Evolutionary conservation across 2,797 vertebrate genomes (phyloP).

Genomic region (Fundulus diaphanus): DNA sequence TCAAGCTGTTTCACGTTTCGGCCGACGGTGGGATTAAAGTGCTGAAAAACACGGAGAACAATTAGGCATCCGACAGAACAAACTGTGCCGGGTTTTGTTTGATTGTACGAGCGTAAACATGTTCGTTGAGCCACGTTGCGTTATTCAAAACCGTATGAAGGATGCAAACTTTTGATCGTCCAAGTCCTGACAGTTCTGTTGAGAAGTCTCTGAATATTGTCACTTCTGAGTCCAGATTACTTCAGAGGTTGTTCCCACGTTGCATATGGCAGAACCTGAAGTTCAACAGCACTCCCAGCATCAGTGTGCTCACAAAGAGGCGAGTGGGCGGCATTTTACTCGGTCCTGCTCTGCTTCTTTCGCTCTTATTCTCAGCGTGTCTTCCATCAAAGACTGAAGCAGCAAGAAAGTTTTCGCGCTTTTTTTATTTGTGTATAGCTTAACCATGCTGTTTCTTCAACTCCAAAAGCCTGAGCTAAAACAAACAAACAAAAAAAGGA

Average conservation of each 20-base stretch:
- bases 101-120: conserved; percentile 63
- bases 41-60: conserved; percentile 18
- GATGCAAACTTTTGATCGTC: conserved; percentile 35
- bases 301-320: conserved; percentile 64
- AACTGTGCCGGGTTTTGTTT: conserved; percentile 55
- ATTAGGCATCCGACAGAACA: conserved; percentile 22
- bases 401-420: conserved; percentile 71
- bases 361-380: conserved; percentile 70
- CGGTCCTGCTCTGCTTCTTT: conserved; percentile 66
- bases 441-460: conserved; percentile 77
- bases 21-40: conserved; percentile 15
- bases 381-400: conserved; percentile 75
- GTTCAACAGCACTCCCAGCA: conserved; percentile 55
- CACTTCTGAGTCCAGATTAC: conserved; percentile 65
- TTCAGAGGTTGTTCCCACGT: conserved; percentile 47
- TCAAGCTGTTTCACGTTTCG: conserved; percentile 29
- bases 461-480: conserved; percentile 56
- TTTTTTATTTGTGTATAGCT: conserved; percentile 71
- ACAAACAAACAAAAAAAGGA: conserved; percentile 34
- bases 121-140: conserved; percentile 30
- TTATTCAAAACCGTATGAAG: conserved; percentile 49
- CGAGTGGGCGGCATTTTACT: conserved; percentile 72
- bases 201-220: conserved; percentile 59
- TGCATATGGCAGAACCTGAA: conserved; percentile 53
- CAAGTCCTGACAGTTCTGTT: conserved; percentile 40